A percentile compares a stretch with the other conserved stretches of the same genome.
Conservation (phyloP, 1,140 invertebrate genomes). For the Drosophila ficusphila region DNA sequence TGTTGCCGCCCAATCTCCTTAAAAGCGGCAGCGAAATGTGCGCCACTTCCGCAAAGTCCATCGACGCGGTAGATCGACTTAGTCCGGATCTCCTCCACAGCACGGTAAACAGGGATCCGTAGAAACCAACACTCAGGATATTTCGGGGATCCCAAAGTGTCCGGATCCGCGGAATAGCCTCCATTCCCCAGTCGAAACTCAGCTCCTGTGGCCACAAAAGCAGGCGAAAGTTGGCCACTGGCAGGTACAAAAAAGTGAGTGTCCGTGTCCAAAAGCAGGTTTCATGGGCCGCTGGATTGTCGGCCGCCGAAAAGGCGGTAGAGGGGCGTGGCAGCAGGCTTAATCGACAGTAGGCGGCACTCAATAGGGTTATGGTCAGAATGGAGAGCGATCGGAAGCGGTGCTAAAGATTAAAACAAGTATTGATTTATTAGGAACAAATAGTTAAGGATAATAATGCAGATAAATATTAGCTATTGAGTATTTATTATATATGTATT, state of each 20-base stretch:
- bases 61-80: not conserved
- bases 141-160: slow-evolving; percentile 90
- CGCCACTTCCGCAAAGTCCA: slow-evolving; percentile 50
- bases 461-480: too few species aligned
- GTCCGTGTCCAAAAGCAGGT: slow-evolving; percentile 88
- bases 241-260: slow-evolving; percentile 94
- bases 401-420: slow-evolving; percentile 86
- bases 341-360: slow-evolving; percentile 87
- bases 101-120: slow-evolving; percentile 85
- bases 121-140: slow-evolving; percentile 89
- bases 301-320: slow-evolving; percentile 92
- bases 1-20: slow-evolving; percentile 42
- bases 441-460: too few species aligned
- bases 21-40: slow-evolving; percentile 52
- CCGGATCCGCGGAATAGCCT: slow-evolving; percentile 92
- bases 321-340: slow-evolving; percentile 87
- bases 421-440: too few species aligned
- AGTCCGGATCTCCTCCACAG: slow-evolving; percentile 68
- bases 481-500: too few species aligned
- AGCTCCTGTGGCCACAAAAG: slow-evolving; percentile 92
- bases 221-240: slow-evolving; percentile 93
- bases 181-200: slow-evolving; percentile 98
- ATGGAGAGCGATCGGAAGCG: slow-evolving; percentile 88
- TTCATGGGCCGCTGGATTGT: slow-evolving; percentile 94
- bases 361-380: slow-evolving; percentile 86